Evolutionary conservation across 1,140 invertebrate species (phyloP), one percentile per base, ranked within the genome.

Genomic region (Dreissena polymorpha): DNA sequence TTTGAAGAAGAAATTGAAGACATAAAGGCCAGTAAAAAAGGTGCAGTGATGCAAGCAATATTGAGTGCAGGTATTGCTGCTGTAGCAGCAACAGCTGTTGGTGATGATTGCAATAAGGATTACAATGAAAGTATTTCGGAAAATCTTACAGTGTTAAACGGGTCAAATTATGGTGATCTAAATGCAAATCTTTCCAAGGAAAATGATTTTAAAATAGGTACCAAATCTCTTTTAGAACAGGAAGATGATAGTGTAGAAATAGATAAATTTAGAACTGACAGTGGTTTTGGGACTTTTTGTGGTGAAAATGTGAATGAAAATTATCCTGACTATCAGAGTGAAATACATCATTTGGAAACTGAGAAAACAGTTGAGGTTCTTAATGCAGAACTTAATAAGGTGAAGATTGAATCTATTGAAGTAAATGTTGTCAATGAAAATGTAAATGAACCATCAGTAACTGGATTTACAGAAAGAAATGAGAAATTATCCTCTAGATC

Each of bases 331-430:
- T 39, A 39, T 39, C 39, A 39, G 39, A 39, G 39, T 39, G 39
- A 39, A 60, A 60, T 23, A n/a, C 16, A 60, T 60, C 16, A 60
- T 60, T 60, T 60, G 3, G 16, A 60, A 68, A 57, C 76, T 57
- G 39, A 79, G 23, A 55, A 81, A 81, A 72, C 68, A 23, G 70
- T 72, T 23, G 63, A 81, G 16, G 25, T 71, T 23, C 65, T 81
- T 27, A 81, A 81, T 71, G 14, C 27, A 64, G 78, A 81, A 73
- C 70, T 81, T 49, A 81, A 81, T 53, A 81, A 81, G 6, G 78
- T 55, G 5, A n/a, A 67, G n/a, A 10, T 81, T 64, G 57, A 49
- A 27, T 21, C 72, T 65, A 16, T 65, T 13, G n/a, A 73, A 51
- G 78, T 81, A 16, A 29, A 73, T 72, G 53, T 81, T 50, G 63